Base-by-base conservation (phyloP, 2,113 vertebrate species). In the Mormoops blainvillei region DNA sequence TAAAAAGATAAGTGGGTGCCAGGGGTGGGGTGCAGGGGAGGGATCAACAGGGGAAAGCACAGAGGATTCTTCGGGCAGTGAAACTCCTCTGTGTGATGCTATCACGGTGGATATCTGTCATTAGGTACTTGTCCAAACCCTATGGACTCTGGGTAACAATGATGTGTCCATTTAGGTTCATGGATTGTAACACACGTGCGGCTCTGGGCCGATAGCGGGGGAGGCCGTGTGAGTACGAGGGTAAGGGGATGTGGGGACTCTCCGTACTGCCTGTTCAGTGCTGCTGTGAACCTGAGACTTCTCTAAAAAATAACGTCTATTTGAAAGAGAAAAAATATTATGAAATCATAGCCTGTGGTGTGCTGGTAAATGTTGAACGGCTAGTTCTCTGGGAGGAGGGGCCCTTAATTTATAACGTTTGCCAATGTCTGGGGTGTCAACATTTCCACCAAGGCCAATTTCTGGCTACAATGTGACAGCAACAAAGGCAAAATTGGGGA, bases 61-160 rank as follows among this genome's bases (percentile, higher is more conserved):
- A 20, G 67, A 12, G 54, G 38, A 24, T 13, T 50, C 31, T 80
- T 45, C 15, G 31, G 63, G 54, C 61, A 4, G 36, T 7, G 65
- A 45, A 33, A 31, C 65, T 18, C 9, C 16, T 73, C 82, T 18
- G 52, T 26, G 0, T 4, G 71, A 50, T 6, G 4, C 63, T 7
- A 0, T 2, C 7, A 7, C 0, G 38, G 58, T 15, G 24, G 41
- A 8, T 20, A 6, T 1, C 15, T 20, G 61, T 41, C 61, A n/a
- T 20, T 8, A 26, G 2, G 28, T 28, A 12, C 52, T 43, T 71
- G 41, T 43, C 81, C 12, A 71, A 71, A 52, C 4, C 11, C 81
- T 24, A 0, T 7, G 41, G 50, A 11, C 33, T n/a, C 41, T 12
- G 43, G 20, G 52, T n/a, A 67, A 28, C 31, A 33, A 28, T 5